Evolutionary conservation across 2,888 invertebrate species (phyloP).

Genomic region (Erebia epiphron): DNA sequence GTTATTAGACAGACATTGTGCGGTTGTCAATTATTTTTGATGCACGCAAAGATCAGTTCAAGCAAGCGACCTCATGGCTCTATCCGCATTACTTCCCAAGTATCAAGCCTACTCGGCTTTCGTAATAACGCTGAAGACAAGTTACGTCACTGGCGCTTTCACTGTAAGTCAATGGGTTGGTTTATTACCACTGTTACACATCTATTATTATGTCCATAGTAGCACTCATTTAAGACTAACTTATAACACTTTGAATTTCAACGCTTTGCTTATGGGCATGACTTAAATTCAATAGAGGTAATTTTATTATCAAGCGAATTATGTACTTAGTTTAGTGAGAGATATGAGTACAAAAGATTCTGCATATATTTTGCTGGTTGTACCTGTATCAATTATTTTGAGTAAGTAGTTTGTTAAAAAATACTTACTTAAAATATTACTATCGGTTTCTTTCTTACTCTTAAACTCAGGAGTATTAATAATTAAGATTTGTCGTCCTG

Average conservation of each 20-base stretch:
- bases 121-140: constrained; percentile 22
- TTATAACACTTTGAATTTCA: background rate
- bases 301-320: background rate
- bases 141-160: constrained; percentile 34
- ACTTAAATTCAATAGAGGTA: background rate
- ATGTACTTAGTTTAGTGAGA: background rate
- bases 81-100: constrained; percentile 21
- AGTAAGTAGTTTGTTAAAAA: no score
- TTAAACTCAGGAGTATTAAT: no score
- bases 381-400: no score
- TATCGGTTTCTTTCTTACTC: no score
- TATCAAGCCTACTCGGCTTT: constrained; percentile 19
- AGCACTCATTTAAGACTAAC: background rate
- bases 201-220: background rate
- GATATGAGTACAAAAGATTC: no score
- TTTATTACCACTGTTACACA: background rate
- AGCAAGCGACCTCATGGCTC: constrained; percentile 26
- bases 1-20: background rate
- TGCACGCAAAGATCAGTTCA: constrained; percentile 21
- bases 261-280: background rate
- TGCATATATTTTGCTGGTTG: no score
- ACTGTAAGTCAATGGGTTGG: constrained; percentile 10
- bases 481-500: no score
- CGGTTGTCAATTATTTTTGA: constrained; percentile 1
- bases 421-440: no score